Evolutionary conservation across 2,113 vertebrate species (phyloP), one percentile per base, ranked within the genome.

Genomic region (Ifrita kowaldi): DNA sequence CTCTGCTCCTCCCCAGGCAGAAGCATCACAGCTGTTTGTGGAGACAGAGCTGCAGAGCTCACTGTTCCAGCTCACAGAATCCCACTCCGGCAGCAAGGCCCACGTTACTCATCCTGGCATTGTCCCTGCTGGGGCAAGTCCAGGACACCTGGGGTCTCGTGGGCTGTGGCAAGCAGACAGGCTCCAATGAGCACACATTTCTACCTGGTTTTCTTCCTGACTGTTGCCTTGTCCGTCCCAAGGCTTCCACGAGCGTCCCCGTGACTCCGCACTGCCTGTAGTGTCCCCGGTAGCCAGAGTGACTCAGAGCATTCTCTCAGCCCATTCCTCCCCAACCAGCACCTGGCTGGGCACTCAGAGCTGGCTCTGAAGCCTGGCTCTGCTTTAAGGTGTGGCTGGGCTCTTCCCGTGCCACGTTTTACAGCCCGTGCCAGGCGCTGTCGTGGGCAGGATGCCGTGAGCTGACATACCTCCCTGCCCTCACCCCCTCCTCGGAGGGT

Each of bases 201-300:
- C 97, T 97, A 95, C 97, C 96, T 98, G 96, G 50, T 92, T 96
- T 93, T 78, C 90, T 68, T 84, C 79, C 52, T 94, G 93, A 94
- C 93, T 84, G 92, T 96, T 96, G 93, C 95, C 93, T 94, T 97
- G 92, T 56, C 90, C 80, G 69, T 75, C 91, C 90, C 86, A 84
- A 93, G 90, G 96, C 86, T 96, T 76, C 84, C 5, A 3, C 10
- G 27, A 94, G 92, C 60, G 3, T 83, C 71, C 83, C 88, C 13
- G 16, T 69, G 90, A 75, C 85, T 91, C 84, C 3, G 1, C 67
- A 30, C 79, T 67, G 87, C 47, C 90, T 9, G 27, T 93, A 95
- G 86, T 49, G 82, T 96, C 84, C 96, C 83, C 73, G 1, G 35
- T 85, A 86, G 84, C 84, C 85, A 73, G 68, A 63, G 44, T 87